Evolutionary conservation across 1,140 invertebrate species (phyloP), one percentile per base, ranked within the genome.

Genomic region (Rhagoletis pomonella): DNA sequence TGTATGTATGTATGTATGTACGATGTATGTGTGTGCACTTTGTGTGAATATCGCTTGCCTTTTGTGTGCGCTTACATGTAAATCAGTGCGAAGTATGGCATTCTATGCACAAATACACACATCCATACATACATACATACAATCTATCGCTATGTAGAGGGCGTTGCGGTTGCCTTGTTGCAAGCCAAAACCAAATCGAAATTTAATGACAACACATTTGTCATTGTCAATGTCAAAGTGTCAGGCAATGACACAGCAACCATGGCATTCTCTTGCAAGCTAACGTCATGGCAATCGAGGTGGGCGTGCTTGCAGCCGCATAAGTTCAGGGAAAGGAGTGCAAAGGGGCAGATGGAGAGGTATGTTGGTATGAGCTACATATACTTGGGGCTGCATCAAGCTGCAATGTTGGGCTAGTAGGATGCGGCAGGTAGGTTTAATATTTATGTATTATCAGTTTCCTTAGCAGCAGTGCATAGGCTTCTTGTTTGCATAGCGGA

Each of bases 121-220:
- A 12, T 55, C 17, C 39, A 85, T 39, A 4, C 19, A 50, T 39
- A 19, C 3, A 58, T 58, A 85, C 39, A 59, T 59, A 62, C 42
- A n/a, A 12, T 14, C 55, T 19, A 10, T 59, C 39, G 14, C 58
- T 55, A 17, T 6, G 14, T 86, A 14, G 84, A 47, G 39, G 60
- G 84, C 84, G 60, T 86, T 86, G 60, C 42, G 60, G 84, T 64
- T 81, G 73, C 73, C 73, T 81, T 86, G 29, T 86, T 86, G 84
- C 60, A 86, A 86, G 84, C 59, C 39, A 86, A 60, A 86, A 62
- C 60, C 73, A 87, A 87, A 87, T 87, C 86, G 86, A 87, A 87
- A 87, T 87, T 87, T 87, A 87, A 87, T 87, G 86, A 87, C 86
- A 77, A 87, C 86, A 87, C 86, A 87, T 87, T 87, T 87, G 86